A percentile compares a stretch with the other conserved stretches of the same genome.
phyloP scores from a whole-genome alignment of 2,888 invertebrate genomes.

The Xylocampa areola region DNA sequence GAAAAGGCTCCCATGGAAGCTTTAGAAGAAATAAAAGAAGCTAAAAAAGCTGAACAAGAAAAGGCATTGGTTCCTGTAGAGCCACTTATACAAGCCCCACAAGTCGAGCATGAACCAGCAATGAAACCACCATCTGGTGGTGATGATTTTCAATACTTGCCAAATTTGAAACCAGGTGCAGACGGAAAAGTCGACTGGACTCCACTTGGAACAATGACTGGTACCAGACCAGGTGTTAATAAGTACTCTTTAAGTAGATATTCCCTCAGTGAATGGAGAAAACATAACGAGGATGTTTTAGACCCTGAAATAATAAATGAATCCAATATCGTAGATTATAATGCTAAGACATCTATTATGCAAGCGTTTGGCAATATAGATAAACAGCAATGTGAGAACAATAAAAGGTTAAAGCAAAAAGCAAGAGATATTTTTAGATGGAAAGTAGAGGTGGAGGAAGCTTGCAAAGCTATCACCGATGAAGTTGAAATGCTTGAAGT shows the following conservation, averaged over 20 bases:
- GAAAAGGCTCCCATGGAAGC: conserved; percentile 65
- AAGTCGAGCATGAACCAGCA: not conserved
- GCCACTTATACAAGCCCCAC: not conserved
- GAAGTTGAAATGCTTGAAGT: conserved; percentile 92
- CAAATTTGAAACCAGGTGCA: conserved; percentile 90
- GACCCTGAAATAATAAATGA: conserved; percentile 86
- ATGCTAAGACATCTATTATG: conserved; percentile 91
- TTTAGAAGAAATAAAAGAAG: conserved; percentile 61
- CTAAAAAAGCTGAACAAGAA: conserved; percentile 43
- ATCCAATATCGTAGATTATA: conserved; percentile 90
- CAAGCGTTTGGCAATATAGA: conserved; percentile 91
- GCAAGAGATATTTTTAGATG: conserved; percentile 92
- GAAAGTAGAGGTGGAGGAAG: conserved; percentile 93
- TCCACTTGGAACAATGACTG: conserved; percentile 92
- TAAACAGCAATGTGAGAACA: conserved; percentile 92
- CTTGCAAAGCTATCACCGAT: conserved; percentile 91
- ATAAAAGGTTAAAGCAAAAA: conserved; percentile 91
- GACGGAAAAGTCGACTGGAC: conserved; percentile 94
- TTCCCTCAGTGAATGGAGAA: conserved; percentile 93
- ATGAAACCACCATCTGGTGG: conserved; percentile 55
- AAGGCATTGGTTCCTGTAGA: not conserved
- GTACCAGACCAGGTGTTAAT: conserved; percentile 93
- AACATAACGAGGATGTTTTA: conserved; percentile 88
- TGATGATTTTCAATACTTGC: conserved; percentile 64
- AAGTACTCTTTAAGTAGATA: conserved; percentile 93